A percentile compares a stretch with the other conserved stretches of the same genome.
These are phyloP conservation scores for Leptoclinus maculatus DNA, from an alignment of 2,797 vertebrate genomes.

Conservation along the genomic window DNA sequence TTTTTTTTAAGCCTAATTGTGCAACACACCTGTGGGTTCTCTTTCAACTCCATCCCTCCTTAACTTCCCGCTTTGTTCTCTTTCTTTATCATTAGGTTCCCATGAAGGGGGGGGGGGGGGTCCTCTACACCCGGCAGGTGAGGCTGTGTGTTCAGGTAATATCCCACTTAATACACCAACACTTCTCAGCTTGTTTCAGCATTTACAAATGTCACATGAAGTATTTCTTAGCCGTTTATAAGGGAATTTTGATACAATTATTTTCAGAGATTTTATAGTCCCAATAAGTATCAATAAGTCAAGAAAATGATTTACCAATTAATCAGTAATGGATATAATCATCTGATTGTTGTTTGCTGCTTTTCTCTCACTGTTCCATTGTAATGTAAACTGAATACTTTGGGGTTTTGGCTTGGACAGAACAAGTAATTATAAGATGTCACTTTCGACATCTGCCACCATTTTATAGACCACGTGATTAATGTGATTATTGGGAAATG, in stretches of 20 bases:
- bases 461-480: background rate
- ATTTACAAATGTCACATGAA: background rate
- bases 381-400: background rate
- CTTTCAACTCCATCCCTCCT: slow-evolving; percentile 18
- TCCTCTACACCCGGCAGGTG: slow-evolving; percentile 27
- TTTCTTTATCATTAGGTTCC: slow-evolving; percentile 19
- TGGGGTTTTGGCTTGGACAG: background rate
- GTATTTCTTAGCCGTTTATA: background rate
- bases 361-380: background rate
- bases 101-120: background rate
- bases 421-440: background rate
- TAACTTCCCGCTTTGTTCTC: slow-evolving; percentile 28
- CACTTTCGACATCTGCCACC: background rate
- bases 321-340: background rate
- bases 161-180: background rate
- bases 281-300: background rate
- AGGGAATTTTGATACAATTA: background rate
- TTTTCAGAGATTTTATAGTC: background rate
- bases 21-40: slow-evolving; percentile 28
- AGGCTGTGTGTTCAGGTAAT: background rate
- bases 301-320: background rate
- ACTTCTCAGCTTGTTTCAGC: background rate
- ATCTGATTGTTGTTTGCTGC: background rate
- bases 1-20: background rate
- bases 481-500: background rate